Conservation (phyloP, 2,113 vertebrate genomes). For the Cololabis saira region DNA sequence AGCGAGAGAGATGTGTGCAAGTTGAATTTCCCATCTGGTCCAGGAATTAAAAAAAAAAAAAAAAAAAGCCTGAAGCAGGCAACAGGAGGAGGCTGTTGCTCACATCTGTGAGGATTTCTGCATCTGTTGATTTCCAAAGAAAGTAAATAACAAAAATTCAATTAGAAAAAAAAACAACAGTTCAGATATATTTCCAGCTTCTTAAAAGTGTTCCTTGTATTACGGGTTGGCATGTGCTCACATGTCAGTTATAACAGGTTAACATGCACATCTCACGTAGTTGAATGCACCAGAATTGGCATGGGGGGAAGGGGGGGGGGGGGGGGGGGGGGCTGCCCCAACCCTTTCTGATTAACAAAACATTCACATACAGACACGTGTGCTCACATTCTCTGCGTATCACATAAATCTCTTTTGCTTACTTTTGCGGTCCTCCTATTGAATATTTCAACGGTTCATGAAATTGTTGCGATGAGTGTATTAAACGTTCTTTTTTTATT, state of each 20-base stretch:
- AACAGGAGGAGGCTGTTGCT: conserved; percentile 17
- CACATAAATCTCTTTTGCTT: not conserved
- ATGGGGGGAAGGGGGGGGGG: conserved; percentile 47
- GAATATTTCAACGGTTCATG: not conserved
- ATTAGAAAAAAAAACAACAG: not conserved
- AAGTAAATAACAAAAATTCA: conserved; percentile 42
- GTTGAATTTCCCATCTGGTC: conserved; percentile 70
- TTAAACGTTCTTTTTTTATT: too few species aligned
- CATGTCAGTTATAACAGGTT: conserved; percentile 13
- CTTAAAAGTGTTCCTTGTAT: not conserved
- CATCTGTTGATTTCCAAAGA: conserved; percentile 45
- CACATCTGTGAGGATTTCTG: conserved; percentile 35
- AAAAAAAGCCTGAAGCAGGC: conserved; percentile 42
- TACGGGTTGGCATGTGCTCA: conserved; percentile 11
- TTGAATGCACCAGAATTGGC: conserved; percentile 23
- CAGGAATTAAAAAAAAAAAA: conserved; percentile 14
- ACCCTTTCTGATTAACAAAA: conserved; percentile 51
- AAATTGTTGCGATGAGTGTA: not conserved
- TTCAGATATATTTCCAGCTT: not conserved
- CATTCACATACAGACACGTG: conserved; percentile 27
- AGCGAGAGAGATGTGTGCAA: too few species aligned
- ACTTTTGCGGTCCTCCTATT: not conserved
- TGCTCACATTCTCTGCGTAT: not conserved
- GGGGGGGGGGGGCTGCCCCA: too few species aligned
- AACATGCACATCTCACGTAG: conserved; percentile 9